These are phyloP conservation scores for Adela reaumurella DNA, from an alignment of 2,888 invertebrate species.

Conservation along the genomic window DNA sequence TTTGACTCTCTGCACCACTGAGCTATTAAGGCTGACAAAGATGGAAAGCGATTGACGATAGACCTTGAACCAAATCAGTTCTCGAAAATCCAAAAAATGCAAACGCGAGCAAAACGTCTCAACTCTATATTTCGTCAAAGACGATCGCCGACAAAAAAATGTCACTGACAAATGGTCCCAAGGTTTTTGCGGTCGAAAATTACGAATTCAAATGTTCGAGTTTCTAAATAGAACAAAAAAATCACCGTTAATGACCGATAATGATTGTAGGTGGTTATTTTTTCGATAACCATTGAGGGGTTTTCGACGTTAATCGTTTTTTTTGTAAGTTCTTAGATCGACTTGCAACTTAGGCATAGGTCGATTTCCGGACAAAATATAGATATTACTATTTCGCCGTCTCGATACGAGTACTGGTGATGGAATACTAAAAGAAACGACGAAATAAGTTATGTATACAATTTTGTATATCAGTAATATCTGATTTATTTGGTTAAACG, in stretches of 20 bases:
- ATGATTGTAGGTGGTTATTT: neutral
- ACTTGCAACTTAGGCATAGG: neutral
- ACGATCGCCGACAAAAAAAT: slow-evolving; percentile 55
- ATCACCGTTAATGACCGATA: neutral
- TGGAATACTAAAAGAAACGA: too few species aligned
- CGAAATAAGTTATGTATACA: too few species aligned
- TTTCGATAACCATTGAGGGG: neutral
- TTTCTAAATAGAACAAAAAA: slow-evolving; percentile 21
- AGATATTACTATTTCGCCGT: too few species aligned
- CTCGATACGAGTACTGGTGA: too few species aligned
- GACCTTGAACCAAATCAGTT: too few species aligned
- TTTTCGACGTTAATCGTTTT: neutral
- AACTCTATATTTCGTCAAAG: slow-evolving; percentile 56
- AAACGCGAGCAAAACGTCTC: slow-evolving; percentile 18
- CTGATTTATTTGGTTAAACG: too few species aligned
- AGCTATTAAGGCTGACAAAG: too few species aligned
- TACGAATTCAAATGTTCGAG: slow-evolving; percentile 55
- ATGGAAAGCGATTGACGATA: too few species aligned
- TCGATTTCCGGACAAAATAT: too few species aligned
- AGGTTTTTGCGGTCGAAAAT: slow-evolving; percentile 50
- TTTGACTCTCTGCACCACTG: too few species aligned
- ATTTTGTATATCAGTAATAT: too few species aligned
- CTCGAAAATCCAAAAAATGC: neutral
- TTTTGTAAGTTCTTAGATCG: neutral
- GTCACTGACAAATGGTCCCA: slow-evolving; percentile 57